phyloP scores from a whole-genome alignment of 1,140 invertebrate species.

The Eurosta solidaginis region DNA sequence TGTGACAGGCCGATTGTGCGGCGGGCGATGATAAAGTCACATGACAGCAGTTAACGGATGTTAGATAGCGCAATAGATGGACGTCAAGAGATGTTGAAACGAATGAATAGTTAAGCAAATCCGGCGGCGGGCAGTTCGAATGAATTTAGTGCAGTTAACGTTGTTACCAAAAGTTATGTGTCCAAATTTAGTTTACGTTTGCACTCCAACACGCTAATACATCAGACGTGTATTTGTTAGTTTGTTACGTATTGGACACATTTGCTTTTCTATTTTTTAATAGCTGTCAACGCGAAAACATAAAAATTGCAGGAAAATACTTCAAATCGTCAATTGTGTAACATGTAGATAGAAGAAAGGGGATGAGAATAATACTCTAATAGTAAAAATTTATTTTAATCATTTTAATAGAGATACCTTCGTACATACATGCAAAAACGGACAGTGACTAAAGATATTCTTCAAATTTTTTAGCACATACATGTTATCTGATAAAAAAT shows the following conservation, averaged over 20 bases:
- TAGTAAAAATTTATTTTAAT: no score
- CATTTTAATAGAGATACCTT: no score
- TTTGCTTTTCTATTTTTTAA: not conserved
- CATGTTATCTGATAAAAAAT: no score
- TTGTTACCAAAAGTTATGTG: not conserved
- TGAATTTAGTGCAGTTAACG: not conserved
- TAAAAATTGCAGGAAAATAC: slow-evolving; percentile 24
- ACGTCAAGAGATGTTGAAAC: not conserved
- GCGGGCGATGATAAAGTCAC: no score
- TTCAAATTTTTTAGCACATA: no score
- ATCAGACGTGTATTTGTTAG: not conserved
- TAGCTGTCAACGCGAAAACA: no score
- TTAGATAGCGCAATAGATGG: not conserved
- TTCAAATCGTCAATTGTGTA: slow-evolving; percentile 19
- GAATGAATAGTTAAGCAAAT: not conserved
- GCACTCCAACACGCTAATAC: slow-evolving; percentile 9
- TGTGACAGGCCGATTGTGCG: slow-evolving; percentile 7
- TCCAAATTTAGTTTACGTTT: not conserved
- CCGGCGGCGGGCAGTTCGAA: not conserved
- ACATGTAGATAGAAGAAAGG: no score
- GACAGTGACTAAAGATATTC: no score
- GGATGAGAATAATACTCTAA: no score
- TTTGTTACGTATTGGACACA: not conserved
- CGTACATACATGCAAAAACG: no score
- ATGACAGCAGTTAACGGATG: slow-evolving; percentile 18